phyloP scores from a whole-genome alignment of 2,113 vertebrate species.

The Mixornis gularis region DNA sequence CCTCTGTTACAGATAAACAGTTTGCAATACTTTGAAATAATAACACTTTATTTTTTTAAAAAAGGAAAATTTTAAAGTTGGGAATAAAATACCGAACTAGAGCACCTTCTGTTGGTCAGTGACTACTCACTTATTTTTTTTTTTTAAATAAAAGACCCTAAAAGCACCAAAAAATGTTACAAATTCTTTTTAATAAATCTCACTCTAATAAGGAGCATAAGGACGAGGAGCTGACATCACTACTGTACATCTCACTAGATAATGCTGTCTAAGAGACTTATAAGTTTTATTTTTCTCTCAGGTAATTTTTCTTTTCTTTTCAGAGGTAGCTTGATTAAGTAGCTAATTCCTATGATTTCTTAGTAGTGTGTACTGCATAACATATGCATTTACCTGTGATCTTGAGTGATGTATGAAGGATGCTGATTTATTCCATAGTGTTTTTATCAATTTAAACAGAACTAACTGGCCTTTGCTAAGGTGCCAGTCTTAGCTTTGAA shows the following conservation, averaged over 20 bases:
- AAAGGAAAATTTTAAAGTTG: not conserved
- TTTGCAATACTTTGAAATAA: not conserved
- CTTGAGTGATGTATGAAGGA: not conserved
- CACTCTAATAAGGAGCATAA: not conserved
- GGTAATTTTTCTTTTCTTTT: not conserved
- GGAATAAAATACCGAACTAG: not conserved
- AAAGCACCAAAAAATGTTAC: not conserved
- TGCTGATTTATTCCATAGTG: not conserved
- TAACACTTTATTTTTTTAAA: fast-evolving
- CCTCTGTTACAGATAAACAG: not conserved
- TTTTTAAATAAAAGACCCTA: not conserved
- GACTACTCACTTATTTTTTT: not conserved
- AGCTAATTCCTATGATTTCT: not conserved
- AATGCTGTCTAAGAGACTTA: not conserved
- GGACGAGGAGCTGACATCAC: not conserved
- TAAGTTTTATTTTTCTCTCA: not conserved
- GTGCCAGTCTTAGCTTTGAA: not conserved
- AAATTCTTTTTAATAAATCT: not conserved
- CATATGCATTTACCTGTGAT: not conserved
- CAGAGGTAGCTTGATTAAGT: not conserved
- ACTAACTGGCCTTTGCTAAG: not conserved
- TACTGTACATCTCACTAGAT: not conserved
- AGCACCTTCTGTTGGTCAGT: not conserved
- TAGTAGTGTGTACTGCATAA: not conserved
- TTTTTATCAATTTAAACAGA: not conserved